A percentile compares a stretch with the other conserved stretches of the same genome.
phyloP scores from a whole-genome alignment of 2,888 invertebrate genomes.

The Mactromeris polynyma region DNA sequence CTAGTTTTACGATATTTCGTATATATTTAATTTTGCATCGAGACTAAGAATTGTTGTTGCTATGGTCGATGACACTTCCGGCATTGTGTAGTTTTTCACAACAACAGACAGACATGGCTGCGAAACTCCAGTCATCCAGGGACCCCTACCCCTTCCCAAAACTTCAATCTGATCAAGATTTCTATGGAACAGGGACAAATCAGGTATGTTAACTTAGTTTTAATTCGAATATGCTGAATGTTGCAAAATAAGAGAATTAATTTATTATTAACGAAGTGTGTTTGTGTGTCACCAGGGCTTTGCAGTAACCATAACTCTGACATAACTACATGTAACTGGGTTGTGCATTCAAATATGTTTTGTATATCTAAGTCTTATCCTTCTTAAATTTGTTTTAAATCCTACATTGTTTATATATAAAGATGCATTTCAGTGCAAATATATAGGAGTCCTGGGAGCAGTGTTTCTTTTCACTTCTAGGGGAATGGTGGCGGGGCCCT shows the following conservation, averaged over 20 bases:
- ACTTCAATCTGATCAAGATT: constrained; percentile 83
- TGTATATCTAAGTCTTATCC: neutral
- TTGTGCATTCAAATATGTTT: neutral
- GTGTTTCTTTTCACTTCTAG: no score
- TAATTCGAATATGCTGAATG: neutral
- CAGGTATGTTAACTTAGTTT: constrained; percentile 70
- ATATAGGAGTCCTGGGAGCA: no score
- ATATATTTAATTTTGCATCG: neutral
- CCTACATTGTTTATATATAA: no score
- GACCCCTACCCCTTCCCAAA: constrained; percentile 85
- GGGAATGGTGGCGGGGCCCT: no score
- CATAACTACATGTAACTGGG: no score
- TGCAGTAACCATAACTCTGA: neutral
- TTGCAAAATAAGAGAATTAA: neutral
- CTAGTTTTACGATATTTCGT: no score
- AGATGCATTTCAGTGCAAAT: no score
- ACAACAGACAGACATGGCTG: constrained; percentile 37
- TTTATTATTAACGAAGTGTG: neutral
- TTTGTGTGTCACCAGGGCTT: neutral
- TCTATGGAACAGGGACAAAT: constrained; percentile 76
- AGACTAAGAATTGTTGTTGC: constrained; percentile 54
- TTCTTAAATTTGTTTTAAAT: no score
- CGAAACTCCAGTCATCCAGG: constrained; percentile 76
- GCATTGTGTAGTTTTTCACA: constrained; percentile 29
- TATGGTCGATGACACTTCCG: constrained; percentile 70